Percentiles rank a stretch among this genome's conserved stretches.
Evolutionary conservation across 2,888 invertebrate genomes (phyloP).

Genomic region (Cremastinae sp.): DNA sequence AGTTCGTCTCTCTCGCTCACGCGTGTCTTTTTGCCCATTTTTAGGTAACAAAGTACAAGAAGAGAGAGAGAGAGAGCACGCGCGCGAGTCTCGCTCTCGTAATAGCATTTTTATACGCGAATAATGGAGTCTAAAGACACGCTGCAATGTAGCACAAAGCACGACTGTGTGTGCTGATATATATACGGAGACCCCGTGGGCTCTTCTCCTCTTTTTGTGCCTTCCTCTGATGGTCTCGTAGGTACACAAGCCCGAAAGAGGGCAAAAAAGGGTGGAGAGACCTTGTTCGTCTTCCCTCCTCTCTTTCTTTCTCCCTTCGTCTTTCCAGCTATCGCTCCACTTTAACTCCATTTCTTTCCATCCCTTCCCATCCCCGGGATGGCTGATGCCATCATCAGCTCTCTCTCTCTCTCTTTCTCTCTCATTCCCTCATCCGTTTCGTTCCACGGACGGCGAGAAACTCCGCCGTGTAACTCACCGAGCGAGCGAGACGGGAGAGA

Average conservation of each 20-base stretch:
- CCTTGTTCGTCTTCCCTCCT: slow-evolving; percentile 43
- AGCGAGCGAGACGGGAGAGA: slow-evolving; percentile 41
- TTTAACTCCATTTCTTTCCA: slow-evolving; percentile 57
- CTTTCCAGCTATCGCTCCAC: slow-evolving; percentile 53
- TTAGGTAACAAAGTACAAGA: not conserved
- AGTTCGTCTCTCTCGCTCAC: not conserved
- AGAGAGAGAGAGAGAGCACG: not conserved
- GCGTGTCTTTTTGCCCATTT: not conserved
- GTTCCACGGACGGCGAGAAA: slow-evolving; percentile 50
- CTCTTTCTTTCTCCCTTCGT: slow-evolving; percentile 26
- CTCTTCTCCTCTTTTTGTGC: slow-evolving; percentile 40
- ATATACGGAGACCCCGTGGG: slow-evolving; percentile 59
- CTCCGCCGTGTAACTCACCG: slow-evolving; percentile 46
- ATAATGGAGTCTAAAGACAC: slow-evolving; percentile 75
- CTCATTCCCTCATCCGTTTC: slow-evolving; percentile 51
- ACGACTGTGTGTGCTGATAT: slow-evolving; percentile 67
- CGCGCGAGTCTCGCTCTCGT: slow-evolving; percentile 58
- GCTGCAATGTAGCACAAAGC: slow-evolving; percentile 73
- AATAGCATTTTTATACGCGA: slow-evolving; percentile 74
- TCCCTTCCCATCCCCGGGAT: slow-evolving; percentile 20
- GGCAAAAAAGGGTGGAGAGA: slow-evolving; percentile 57
- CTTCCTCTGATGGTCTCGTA: slow-evolving; percentile 22
- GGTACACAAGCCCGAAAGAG: slow-evolving; percentile 50
- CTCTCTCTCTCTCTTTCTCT: slow-evolving; percentile 26
- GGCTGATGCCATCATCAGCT: slow-evolving; percentile 47